Evolutionary conservation across 2,888 invertebrate species (phyloP), one percentile per base, ranked within the genome.

Genomic region (Nezara viridula): DNA sequence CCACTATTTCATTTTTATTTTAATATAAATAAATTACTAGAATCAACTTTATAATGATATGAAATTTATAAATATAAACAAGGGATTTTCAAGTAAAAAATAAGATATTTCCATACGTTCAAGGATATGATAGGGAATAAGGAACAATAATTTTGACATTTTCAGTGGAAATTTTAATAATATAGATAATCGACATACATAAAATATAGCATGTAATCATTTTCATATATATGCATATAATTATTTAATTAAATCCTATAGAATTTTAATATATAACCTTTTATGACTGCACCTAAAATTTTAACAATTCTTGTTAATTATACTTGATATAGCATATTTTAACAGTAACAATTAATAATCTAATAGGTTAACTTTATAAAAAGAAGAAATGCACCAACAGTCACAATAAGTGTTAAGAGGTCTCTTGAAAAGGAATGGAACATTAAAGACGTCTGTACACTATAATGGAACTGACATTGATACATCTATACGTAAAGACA

Each of bases 161-260:
- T 91, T 90, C 90, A 89, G 90, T 90, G 90, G 90, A 90, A 90
- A 90, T 89, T 91, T 90, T 91, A 91, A 90, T 91, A 90, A 90
- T 90, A 91, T 91, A 90, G 90, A 91, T 91, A 91, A 90, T 91
- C 90, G 91, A 91, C 91, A 91, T 91, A 91, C 91, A 91, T 91
- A 91, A 91, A 91, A 91, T 91, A 91, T 91, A 91, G 91, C 91
- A 91, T 91, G 90, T 91, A 91, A 90, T 90, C 91, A 90, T 90
- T 90, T 91, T 91, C 90, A 90, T 88, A 91, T 91, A 85, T 91
- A 91, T 90, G 90, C 89, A 90, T 90, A 91, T 90, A 90, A 89
- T 90, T 91, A 89, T 89, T 90, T 88, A 88, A 90, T 90, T 90
- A 90, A 89, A 90, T 91, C 89, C 90, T 91, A 90, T 90, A 90